These are phyloP conservation scores for Mesocricetus auratus DNA, from an alignment of 2,113 vertebrate genomes.

Conservation along the genomic window DNA sequence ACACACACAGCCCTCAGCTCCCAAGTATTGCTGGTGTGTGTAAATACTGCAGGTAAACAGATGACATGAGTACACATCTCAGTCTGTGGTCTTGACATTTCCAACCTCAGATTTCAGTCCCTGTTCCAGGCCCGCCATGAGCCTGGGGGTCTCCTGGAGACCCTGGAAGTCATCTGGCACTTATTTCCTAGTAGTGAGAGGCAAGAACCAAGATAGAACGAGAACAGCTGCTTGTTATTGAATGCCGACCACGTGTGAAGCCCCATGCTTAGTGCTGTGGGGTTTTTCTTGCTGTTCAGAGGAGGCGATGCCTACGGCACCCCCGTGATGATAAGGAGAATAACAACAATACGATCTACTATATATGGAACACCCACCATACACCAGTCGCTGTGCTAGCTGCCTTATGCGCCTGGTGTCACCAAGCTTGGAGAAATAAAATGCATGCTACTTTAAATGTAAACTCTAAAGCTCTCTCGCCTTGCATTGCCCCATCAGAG, in stretches of 20 bases:
- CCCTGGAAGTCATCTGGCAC: not conserved
- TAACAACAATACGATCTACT: not conserved
- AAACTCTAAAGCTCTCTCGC: not conserved
- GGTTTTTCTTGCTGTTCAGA: not conserved
- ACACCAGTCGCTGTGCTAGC: not conserved
- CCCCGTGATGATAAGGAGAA: not conserved
- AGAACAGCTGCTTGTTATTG: not conserved
- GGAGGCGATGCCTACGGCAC: rapidly evolving
- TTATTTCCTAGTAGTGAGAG: not conserved
- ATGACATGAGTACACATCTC: not conserved
- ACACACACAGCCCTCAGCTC: not conserved
- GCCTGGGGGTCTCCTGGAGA: not conserved
- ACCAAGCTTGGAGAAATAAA: not conserved
- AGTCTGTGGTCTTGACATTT: not conserved
- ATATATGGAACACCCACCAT: not conserved
- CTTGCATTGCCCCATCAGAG: not conserved
- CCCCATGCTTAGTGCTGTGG: not conserved
- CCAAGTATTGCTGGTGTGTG: not conserved
- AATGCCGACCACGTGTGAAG: rapidly evolving
- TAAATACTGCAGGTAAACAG: not conserved
- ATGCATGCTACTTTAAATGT: not conserved
- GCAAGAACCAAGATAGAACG: not conserved
- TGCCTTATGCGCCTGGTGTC: conserved; percentile 10
- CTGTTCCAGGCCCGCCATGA: not conserved
- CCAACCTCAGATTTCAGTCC: not conserved